Conservation (phyloP, 2,888 invertebrate species). For the Ryuthela nishihirai region DNA sequence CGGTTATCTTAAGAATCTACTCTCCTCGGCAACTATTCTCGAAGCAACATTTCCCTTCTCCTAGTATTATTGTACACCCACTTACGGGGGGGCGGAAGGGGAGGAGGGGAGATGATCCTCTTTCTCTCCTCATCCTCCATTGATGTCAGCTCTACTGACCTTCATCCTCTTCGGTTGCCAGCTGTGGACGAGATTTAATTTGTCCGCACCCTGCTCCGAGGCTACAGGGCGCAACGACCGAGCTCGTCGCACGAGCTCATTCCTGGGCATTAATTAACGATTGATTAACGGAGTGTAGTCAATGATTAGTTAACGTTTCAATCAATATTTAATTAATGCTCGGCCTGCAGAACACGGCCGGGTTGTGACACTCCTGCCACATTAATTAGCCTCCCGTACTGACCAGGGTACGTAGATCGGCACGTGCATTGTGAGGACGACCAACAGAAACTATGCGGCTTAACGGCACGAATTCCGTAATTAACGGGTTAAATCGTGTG, state of each 20-base stretch:
- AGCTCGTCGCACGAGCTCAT: too few species aligned
- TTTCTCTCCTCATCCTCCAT: too few species aligned
- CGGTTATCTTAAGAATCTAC: too few species aligned
- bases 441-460: too few species aligned
- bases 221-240: constrained; percentile 25
- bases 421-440: too few species aligned
- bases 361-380: constrained; percentile 29
- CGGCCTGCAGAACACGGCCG: constrained; percentile 29
- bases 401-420: too few species aligned
- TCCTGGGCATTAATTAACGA: constrained; percentile 38
- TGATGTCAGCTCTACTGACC: too few species aligned
- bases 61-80: too few species aligned
- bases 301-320: constrained; percentile 39
- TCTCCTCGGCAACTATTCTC: too few species aligned
- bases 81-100: too few species aligned
- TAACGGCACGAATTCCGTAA: constrained; percentile 35
- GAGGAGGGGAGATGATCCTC: too few species aligned
- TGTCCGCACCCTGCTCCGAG: constrained; percentile 32
- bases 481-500: constrained; percentile 38
- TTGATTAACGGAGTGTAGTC: constrained; percentile 38
- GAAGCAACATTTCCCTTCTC: too few species aligned
- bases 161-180: constrained; percentile 26
- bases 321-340: constrained; percentile 39
- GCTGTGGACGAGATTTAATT: constrained; percentile 29
- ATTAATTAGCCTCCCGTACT: constrained; percentile 31